phyloP scores from a whole-genome alignment of 2,888 invertebrate species.

The Drosophila fulvimacula region DNA sequence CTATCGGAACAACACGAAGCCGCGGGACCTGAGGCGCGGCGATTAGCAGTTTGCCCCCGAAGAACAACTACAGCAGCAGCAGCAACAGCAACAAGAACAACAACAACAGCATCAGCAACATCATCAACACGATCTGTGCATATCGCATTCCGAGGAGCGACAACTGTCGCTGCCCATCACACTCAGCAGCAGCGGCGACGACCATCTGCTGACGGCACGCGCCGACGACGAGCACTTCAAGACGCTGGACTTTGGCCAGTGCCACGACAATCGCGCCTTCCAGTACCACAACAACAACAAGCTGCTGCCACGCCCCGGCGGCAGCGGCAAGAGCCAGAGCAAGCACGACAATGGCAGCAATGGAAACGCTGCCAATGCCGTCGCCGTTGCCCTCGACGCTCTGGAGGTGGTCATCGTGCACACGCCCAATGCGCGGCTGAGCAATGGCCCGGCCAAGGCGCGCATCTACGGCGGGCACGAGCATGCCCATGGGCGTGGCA shows the following conservation, averaged over 20 bases:
- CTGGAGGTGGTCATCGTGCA: conserved; percentile 77
- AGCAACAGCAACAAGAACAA: conserved; percentile 78
- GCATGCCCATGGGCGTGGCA: conserved; percentile 1
- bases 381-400: conserved; percentile 59
- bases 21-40: conserved; percentile 87
- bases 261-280: conserved; percentile 84
- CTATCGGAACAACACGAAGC: conserved; percentile 86
- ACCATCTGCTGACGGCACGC: conserved; percentile 81
- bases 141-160: conserved; percentile 75
- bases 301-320: conserved; percentile 64
- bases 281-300: conserved; percentile 78
- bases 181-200: conserved; percentile 82
- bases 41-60: conserved; percentile 88
- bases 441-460: conserved; percentile 21
- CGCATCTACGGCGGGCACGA: conserved; percentile 37
- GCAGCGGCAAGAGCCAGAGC: conserved; percentile 64
- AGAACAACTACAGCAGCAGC: conserved; percentile 83
- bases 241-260: conserved; percentile 63
- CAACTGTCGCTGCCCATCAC: conserved; percentile 79
- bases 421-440: conserved; percentile 40
- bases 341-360: conserved; percentile 44
- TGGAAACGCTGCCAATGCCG: conserved; percentile 35
- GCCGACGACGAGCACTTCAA: conserved; percentile 80
- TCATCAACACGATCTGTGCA: conserved; percentile 70
- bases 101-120: conserved; percentile 42